Evolutionary conservation across 2,113 vertebrate genomes (phyloP).

Genomic region (Paradisaea rubra): DNA sequence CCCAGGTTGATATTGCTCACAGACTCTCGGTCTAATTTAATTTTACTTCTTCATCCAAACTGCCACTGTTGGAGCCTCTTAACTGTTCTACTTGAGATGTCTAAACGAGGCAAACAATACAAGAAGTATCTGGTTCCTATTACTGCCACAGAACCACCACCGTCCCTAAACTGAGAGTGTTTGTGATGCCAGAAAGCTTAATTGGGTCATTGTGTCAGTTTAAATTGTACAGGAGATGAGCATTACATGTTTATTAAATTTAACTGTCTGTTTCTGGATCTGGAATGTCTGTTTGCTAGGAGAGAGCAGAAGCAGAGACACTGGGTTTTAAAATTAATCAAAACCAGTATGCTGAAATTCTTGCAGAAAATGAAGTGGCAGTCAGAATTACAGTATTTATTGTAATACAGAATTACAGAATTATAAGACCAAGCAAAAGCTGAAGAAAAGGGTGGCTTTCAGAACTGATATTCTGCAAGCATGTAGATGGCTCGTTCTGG

Average conservation of each 20-base stretch:
- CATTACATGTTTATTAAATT: slow-evolving; percentile 22
- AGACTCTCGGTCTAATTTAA: not conserved
- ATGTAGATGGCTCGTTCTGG: not conserved
- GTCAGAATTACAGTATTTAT: not conserved
- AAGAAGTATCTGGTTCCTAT: not conserved
- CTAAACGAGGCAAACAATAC: not conserved
- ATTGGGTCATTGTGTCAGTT: slow-evolving; percentile 12
- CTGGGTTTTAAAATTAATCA: not conserved
- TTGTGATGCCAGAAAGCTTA: slow-evolving; percentile 14
- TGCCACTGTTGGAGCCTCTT: not conserved
- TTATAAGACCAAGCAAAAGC: not conserved
- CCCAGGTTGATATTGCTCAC: not conserved
- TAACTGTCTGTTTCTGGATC: slow-evolving; percentile 7
- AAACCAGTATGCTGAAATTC: not conserved
- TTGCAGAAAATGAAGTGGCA: slow-evolving; percentile 7
- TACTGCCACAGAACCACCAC: not conserved
- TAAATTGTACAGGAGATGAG: not conserved
- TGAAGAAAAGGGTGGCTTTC: not conserved
- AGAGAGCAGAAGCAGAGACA: not conserved
- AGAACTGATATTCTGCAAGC: not conserved
- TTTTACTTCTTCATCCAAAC: not conserved
- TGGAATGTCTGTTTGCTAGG: not conserved
- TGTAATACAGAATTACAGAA: not conserved
- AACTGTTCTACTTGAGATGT: not conserved
- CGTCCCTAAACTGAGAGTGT: not conserved